Evolutionary conservation across 2,888 invertebrate genomes (phyloP).

Genomic region (Aproaerema taeniolella): DNA sequence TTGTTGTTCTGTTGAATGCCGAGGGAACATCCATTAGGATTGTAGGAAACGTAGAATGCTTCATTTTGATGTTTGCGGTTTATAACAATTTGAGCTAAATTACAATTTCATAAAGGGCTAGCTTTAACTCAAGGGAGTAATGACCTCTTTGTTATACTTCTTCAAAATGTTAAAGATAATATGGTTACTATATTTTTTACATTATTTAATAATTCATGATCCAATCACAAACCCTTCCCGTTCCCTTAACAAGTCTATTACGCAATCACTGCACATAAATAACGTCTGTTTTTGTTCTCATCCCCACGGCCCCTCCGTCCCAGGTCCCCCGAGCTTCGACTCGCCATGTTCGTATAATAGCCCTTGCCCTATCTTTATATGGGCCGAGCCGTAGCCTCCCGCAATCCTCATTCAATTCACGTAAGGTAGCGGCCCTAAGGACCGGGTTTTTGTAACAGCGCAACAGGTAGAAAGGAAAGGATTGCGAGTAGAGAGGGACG

Average conservation of each 20-base stretch:
- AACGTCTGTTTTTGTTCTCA: constrained; percentile 49
- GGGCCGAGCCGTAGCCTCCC: constrained; percentile 73
- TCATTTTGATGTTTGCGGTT: too few relatives aligned
- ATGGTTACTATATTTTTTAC: too few relatives aligned
- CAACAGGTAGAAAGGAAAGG: constrained; percentile 78
- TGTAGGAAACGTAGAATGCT: too few relatives aligned
- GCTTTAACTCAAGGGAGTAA: too few relatives aligned
- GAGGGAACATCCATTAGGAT: too few relatives aligned
- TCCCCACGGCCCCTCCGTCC: constrained; percentile 63
- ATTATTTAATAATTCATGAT: constrained; percentile 32
- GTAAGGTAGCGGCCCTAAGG: constrained; percentile 77
- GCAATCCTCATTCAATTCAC: constrained; percentile 75
- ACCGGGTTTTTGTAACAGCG: constrained; percentile 76
- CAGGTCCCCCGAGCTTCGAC: constrained; percentile 48
- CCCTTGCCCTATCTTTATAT: constrained; percentile 75
- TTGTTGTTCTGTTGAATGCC: too few relatives aligned
- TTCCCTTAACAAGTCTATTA: constrained; percentile 60
- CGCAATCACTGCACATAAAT: constrained; percentile 61
- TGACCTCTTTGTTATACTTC: too few relatives aligned
- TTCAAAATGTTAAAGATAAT: too few relatives aligned
- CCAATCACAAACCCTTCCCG: constrained; percentile 52
- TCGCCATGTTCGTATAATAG: constrained; percentile 56
- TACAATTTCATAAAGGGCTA: too few relatives aligned
- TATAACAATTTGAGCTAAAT: too few relatives aligned
- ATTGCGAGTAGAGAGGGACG: constrained; percentile 67